Evolutionary conservation across 2,888 invertebrate genomes (phyloP), one percentile per base, ranked within the genome.

Genomic region (Trichacis sp.): DNA sequence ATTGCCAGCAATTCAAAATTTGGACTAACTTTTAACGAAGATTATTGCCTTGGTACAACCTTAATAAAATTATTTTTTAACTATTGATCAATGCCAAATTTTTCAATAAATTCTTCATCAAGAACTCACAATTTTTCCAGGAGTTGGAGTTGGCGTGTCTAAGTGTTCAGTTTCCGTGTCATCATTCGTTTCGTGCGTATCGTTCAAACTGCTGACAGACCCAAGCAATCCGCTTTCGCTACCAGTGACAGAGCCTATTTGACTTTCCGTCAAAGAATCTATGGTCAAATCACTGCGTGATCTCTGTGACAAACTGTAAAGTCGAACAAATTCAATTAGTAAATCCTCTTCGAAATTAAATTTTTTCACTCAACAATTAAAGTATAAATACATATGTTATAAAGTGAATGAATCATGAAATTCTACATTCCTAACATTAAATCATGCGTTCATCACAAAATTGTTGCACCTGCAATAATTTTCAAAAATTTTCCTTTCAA

Each of bases 91-190:
- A n/a, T n/a, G n/a, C n/a, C n/a, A n/a, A n/a, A n/a, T 33, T 45
- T 12, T 38, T 38, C 4, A 4, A 38, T 38, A 38, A n/a, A 60
- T 24, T 24, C 24, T 3, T 24, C 8, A 24, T 24, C 24, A 24
- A 24, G 24, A 24, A 24, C 48, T 77, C 46, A 94, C 88, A 74
- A 92, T 90, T 77, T 90, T 87, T 68, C 91, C 88, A 24, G 90
- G 86, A 42, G 88, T 88, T 57, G 92, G 92, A 64, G 90, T 89
- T 83, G 89, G 92, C 68, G 87, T 84, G 15, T 85, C 85, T 46
- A 78, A 77, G 30, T 78, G 74, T 50, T 84, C 84, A 1, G 82
- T 83, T 70, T 86, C 86, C n/a, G 85, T 79, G 68, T 84, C 85
- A 61, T 83, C 83, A 54, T 87, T 87, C 19, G 82, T 82, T 57